phyloP scores from a whole-genome alignment of 2,797 vertebrate species.

The Eleutherodactylus coqui region DNA sequence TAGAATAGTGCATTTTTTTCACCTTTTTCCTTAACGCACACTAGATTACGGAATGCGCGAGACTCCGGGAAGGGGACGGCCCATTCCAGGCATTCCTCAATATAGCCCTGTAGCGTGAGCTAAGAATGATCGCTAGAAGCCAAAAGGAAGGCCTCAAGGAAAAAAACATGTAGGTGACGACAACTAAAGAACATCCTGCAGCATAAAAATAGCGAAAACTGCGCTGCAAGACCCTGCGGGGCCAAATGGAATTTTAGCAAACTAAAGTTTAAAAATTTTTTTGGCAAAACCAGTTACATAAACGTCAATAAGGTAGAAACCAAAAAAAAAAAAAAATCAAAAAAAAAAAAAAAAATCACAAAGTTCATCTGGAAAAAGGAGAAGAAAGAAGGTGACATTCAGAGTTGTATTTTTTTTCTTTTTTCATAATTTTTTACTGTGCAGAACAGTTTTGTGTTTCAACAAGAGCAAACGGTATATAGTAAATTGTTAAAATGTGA shows the following conservation, averaged over 20 bases:
- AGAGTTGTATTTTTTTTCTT: conserved; percentile 59
- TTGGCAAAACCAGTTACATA: conserved; percentile 74
- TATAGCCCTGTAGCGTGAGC: conserved; percentile 71
- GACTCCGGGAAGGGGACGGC: conserved; percentile 69
- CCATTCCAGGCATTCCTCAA: conserved; percentile 67
- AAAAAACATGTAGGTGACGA: conserved; percentile 68
- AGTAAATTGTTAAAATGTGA: conserved; percentile 64
- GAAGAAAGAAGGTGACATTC: conserved; percentile 71
- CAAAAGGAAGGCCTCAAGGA: conserved; percentile 73
- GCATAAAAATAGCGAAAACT: background rate
- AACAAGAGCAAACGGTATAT: conserved; percentile 50
- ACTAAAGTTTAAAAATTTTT: conserved; percentile 68
- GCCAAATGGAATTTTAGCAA: background rate
- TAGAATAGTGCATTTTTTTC: conserved; percentile 68
- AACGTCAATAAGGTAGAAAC: conserved; percentile 54
- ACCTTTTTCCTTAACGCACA: conserved; percentile 62
- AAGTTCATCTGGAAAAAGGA: conserved; percentile 65
- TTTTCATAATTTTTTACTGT: conserved; percentile 58
- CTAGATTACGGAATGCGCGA: conserved; percentile 68
- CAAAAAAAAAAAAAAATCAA: conserved; percentile 60
- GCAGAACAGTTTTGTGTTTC: conserved; percentile 69
- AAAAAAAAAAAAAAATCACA: conserved; percentile 65
- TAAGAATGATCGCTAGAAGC: conserved; percentile 68
- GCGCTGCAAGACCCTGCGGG: background rate
- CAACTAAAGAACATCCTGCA: conserved; percentile 51